Evolutionary conservation across 2,888 invertebrate genomes (phyloP), one percentile per base, ranked within the genome.

Genomic region (Torymus auratus): DNA sequence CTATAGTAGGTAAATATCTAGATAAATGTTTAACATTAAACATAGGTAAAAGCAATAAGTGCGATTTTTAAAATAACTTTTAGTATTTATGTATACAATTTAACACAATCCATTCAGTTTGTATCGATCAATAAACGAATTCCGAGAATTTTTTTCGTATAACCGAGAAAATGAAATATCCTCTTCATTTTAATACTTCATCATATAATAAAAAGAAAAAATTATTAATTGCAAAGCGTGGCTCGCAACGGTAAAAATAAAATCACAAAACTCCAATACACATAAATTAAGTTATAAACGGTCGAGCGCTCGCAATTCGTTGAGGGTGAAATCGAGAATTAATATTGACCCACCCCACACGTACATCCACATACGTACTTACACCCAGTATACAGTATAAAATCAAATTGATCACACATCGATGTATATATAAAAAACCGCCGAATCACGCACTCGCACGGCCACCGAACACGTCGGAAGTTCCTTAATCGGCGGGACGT

Each of bases 401-500:
- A 70, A 58, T 12, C 12, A 70, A 69, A 56, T 58, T 55, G 1
- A 14, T 12, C 50, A 61, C 52, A n/a, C 55, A n/a, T 7, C 14
- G 14, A 60, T 15, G 11, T n/a, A n/a, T 12, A 20, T 20, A 20
- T 20, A 20, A 55, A 58, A 70, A 70, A 58, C 28, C 11, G 56
- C 1, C 56, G 1, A 7, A 14, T 13, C n/a, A 56, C 41, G 41
- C 41, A 56, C 15, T 55, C 7, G 69, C 53, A 23, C 41, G 52
- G 23, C 20, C 12, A 67, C 5, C 50, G 41, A 28, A 23, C 11
- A 28, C 28, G n/a, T 23, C 28, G 23, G n/a, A 61, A 69, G 62
- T 69, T 69, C 69, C 62, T 61, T 61, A 69, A 76, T 69, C 68
- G 55, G 14, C 61, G 14, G 23, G 28, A 53, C 17, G 55, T 14